Percentiles rank a stretch among this genome's conserved stretches.
Evolutionary conservation across 2,113 vertebrate species (phyloP).

Genomic region (Nycticryphes semicollaris): DNA sequence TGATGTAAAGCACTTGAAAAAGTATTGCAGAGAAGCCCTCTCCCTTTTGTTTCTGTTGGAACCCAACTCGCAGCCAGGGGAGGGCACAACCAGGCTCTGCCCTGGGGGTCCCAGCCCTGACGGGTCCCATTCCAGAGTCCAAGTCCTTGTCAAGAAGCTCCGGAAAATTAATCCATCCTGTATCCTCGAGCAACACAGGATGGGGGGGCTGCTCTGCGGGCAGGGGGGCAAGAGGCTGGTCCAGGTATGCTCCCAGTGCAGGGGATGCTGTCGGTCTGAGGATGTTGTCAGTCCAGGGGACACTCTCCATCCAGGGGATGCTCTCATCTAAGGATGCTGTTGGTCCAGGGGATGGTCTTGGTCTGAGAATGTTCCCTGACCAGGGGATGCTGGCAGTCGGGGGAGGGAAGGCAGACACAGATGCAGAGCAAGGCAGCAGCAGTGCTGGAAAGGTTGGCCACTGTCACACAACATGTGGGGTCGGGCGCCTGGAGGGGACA

Average conservation of each 20-base stretch:
- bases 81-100: not conserved
- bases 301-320: too few relatives aligned
- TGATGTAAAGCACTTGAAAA: not conserved
- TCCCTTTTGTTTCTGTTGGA: not conserved
- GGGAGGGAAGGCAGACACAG: not conserved
- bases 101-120: not conserved
- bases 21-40: not conserved
- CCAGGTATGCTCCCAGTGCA: too few relatives aligned
- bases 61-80: fast-evolving
- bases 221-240: too few relatives aligned
- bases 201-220: not conserved
- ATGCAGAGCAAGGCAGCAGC: not conserved
- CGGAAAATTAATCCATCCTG: not conserved
- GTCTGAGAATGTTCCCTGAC: not conserved
- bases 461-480: not conserved
- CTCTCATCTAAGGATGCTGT: not conserved
- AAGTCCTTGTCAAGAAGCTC: slow-evolving; percentile 54
- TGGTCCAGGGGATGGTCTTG: not conserved
- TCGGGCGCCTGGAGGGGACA: not conserved
- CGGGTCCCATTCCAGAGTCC: fast-evolving
- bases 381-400: not conserved
- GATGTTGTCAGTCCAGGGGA: not conserved
- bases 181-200: not conserved
- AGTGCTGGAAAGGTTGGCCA: fast-evolving
- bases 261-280: not conserved